Evolutionary conservation across 23 tunicate species (phyloP).

Genomic region (Diplosoma virens): DNA sequence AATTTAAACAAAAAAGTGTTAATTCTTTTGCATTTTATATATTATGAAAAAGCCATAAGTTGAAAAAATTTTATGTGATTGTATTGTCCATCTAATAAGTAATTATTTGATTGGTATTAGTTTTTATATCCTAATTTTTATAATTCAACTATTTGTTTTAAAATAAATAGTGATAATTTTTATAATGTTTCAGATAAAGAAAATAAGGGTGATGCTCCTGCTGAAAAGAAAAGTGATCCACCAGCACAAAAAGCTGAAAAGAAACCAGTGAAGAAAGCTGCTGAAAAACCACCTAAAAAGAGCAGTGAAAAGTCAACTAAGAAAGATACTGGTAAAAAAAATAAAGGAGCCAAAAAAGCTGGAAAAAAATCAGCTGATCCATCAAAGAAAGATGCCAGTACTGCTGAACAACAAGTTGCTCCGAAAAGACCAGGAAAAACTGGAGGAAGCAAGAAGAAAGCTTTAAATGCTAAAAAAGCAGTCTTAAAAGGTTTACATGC

Average conservation of each 20-base stretch:
- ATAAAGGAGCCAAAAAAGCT: background rate
- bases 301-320: background rate
- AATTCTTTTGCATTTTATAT: too few relatives aligned
- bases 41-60: too few relatives aligned
- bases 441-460: slow-evolving; percentile 57
- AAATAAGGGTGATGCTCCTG: background rate
- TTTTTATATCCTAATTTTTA: too few relatives aligned
- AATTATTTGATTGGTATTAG: too few relatives aligned
- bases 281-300: too few relatives aligned
- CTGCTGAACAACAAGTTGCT: background rate
- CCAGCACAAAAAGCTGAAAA: background rate
- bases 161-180: too few relatives aligned
- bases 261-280: slow-evolving; percentile 7
- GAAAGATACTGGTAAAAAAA: background rate
- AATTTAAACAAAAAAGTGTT: too few relatives aligned
- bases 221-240: background rate
- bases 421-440: background rate
- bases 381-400: background rate
- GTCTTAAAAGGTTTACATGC: slow-evolving; percentile 91
- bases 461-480: slow-evolving; percentile 96
- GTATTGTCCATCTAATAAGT: too few relatives aligned
- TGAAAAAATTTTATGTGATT: too few relatives aligned
- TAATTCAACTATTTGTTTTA: too few relatives aligned
- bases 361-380: background rate
- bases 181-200: too few relatives aligned